Evolutionary conservation across 2,113 vertebrate genomes (phyloP), one percentile per base, ranked within the genome.

Genomic region (Pelobates fuscus): DNA sequence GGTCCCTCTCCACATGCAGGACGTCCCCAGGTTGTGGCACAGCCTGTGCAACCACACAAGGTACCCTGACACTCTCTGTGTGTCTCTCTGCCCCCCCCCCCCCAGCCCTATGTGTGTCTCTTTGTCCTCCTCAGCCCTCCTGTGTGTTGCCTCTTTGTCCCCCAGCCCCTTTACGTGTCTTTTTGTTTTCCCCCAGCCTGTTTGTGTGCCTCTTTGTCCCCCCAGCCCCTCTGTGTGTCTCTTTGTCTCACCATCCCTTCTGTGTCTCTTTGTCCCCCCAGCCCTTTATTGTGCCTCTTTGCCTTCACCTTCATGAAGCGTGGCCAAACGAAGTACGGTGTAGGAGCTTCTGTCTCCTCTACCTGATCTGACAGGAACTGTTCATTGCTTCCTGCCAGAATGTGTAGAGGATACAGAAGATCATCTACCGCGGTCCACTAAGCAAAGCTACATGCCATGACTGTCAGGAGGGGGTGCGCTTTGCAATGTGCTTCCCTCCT

Each of bases 331-430:
- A n/a, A n/a, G n/a, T n/a, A n/a, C n/a, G n/a, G n/a, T n/a, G n/a
- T n/a, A n/a, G n/a, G n/a, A 41, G 1, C 1, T 41, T 15, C 46
- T 17, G 11, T 52, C n/a, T 23, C 24, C 15, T 67, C 65, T 15
- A 41, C 24, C 17, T n/a, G 2, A 12, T 8, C 15, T 67, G 4
- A 23, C 24, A 8, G 17, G 15, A 32, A 49, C 17, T 18, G 11
- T 26, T 43, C 17, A 6, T 15, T n/a, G n/a, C 84, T 82, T 58
- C 84, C 46, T 52, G 1, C 46, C 46, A n/a, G n/a, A n/a, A n/a
- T n/a, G n/a, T n/a, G n/a, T n/a, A n/a, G n/a, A n/a, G n/a, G n/a
- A n/a, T n/a, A n/a, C n/a, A n/a, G n/a, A n/a, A n/a, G n/a, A n/a
- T n/a, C n/a, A n/a, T n/a, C n/a, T n/a, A n/a, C n/a, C n/a, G n/a